Base-by-base conservation (phyloP, 2,113 vertebrate species). In the Podilymbus podiceps region DNA sequence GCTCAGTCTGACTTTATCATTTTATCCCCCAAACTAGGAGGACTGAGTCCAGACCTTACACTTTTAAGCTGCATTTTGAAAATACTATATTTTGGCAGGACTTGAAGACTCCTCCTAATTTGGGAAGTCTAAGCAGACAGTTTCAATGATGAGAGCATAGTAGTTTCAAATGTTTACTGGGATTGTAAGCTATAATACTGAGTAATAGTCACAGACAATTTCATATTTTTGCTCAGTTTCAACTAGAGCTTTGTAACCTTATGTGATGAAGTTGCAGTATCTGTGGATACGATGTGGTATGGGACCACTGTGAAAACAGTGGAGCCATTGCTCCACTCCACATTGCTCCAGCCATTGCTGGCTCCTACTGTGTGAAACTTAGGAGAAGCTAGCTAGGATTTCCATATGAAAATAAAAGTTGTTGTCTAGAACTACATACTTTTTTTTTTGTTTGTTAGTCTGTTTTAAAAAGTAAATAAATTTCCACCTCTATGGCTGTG, bases 271-370 rank as follows among this genome's bases (percentile, higher is more conserved):
- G 9, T 9, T 60, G 14, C 15, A 69, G 15, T 23, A 68, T 47
- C 12, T 33, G 24, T 1, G 7, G n/a, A 12, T 33, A 33, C 35
- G 6, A 24, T 28, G 24, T 42, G 3, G 5, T 46, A n/a, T 30
- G 12, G 4, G 15, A 47, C 11, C 25, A n/a, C 3, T 20, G 2
- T 17, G n/a, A n/a, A n/a, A n/a, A n/a, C n/a, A n/a, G n/a, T n/a
- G n/a, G n/a, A n/a, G n/a, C n/a, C n/a, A n/a, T n/a, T n/a, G n/a
- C n/a, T n/a, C n/a, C n/a, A n/a, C n/a, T n/a, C n/a, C n/a, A n/a
- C n/a, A n/a, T n/a, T n/a, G n/a, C n/a, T n/a, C n/a, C n/a, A n/a
- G n/a, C n/a, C n/a, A n/a, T n/a, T 59, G 12, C 22, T 73, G 28
- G 12, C 2, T 66, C 13, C 33, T 71, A 10, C 5, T 71, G 4